A percentile compares a stretch with the other conserved stretches of the same genome.
These are phyloP conservation scores for Mycalesis mineus DNA, from an alignment of 2,888 invertebrate genomes.

Conservation along the genomic window DNA sequence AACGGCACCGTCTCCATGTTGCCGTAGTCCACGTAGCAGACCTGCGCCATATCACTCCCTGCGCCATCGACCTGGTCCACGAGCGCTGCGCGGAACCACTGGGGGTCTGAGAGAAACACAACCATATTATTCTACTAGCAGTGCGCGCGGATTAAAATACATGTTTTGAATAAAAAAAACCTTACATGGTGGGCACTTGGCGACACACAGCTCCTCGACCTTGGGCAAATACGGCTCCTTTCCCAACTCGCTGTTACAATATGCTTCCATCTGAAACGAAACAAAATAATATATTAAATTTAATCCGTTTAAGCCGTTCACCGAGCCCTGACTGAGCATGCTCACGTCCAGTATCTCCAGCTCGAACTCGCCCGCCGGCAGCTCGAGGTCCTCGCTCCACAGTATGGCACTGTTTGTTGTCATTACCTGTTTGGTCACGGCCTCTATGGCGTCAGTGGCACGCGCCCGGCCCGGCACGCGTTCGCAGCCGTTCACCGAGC, in stretches of 20 bases:
- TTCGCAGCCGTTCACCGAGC: constrained; percentile 34
- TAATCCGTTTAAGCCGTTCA: too few species aligned
- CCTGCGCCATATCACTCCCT: constrained; percentile 34
- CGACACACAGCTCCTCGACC: constrained; percentile 56
- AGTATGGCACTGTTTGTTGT: too few species aligned
- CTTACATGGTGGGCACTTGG: constrained; percentile 50
- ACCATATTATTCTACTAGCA: neutral
- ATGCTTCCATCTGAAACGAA: constrained; percentile 51
- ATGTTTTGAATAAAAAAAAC: too few species aligned
- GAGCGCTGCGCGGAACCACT: constrained; percentile 63
- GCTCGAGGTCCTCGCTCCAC: constrained; percentile 26
- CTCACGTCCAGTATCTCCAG: constrained; percentile 41
- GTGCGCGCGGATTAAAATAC: too few species aligned
- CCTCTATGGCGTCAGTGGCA: constrained; percentile 25
- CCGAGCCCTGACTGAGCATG: constrained; percentile 36
- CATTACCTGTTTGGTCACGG: constrained; percentile 39
- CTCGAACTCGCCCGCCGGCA: constrained; percentile 38
- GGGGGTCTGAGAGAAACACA: constrained; percentile 37
- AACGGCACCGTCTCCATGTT: constrained; percentile 42
- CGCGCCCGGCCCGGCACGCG: constrained; percentile 2
- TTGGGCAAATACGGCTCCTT: constrained; percentile 54
- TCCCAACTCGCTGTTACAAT: constrained; percentile 56
- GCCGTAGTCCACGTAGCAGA: constrained; percentile 57
- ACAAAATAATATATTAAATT: too few species aligned
- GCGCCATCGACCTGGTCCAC: constrained; percentile 42